phyloP scores from a whole-genome alignment of 2,888 invertebrate genomes.

The Macrosoma leucophasiata region DNA sequence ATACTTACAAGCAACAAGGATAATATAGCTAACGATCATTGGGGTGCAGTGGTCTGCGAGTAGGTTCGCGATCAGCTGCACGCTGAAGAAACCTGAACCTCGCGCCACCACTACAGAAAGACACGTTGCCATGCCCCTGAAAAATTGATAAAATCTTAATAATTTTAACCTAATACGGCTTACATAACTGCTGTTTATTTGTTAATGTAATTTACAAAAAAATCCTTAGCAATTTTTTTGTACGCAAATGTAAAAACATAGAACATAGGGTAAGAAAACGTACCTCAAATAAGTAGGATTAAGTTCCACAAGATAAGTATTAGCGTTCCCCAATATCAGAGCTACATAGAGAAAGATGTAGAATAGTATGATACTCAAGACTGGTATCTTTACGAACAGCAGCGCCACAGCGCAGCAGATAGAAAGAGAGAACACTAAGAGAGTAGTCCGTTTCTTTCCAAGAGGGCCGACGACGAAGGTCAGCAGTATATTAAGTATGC shows the following conservation, averaged over 20 bases:
- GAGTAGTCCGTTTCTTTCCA: slow-evolving; percentile 46
- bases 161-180: too few relatives aligned
- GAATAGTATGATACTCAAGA: slow-evolving; percentile 50
- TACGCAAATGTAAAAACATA: too few relatives aligned
- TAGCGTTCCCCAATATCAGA: slow-evolving; percentile 51
- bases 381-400: slow-evolving; percentile 42
- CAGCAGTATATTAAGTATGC: slow-evolving; percentile 38
- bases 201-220: too few relatives aligned
- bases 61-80: slow-evolving; percentile 50
- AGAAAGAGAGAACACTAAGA: slow-evolving; percentile 39
- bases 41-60: slow-evolving; percentile 45
- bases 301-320: slow-evolving; percentile 55
- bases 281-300: slow-evolving; percentile 61
- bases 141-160: slow-evolving; percentile 18
- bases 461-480: slow-evolving; percentile 45
- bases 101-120: slow-evolving; percentile 57
- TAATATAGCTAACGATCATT: slow-evolving; percentile 46
- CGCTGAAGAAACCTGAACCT: slow-evolving; percentile 57
- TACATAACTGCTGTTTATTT: too few relatives aligned
- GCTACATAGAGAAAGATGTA: slow-evolving; percentile 50
- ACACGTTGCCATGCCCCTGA: slow-evolving; percentile 60
- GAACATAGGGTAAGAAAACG: too few relatives aligned
- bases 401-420: slow-evolving; percentile 38
- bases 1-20: slow-evolving; percentile 45
- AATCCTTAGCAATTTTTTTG: too few relatives aligned